Base-by-base conservation (phyloP, 2,888 invertebrate species). In the Calameuta pallipes region DNA sequence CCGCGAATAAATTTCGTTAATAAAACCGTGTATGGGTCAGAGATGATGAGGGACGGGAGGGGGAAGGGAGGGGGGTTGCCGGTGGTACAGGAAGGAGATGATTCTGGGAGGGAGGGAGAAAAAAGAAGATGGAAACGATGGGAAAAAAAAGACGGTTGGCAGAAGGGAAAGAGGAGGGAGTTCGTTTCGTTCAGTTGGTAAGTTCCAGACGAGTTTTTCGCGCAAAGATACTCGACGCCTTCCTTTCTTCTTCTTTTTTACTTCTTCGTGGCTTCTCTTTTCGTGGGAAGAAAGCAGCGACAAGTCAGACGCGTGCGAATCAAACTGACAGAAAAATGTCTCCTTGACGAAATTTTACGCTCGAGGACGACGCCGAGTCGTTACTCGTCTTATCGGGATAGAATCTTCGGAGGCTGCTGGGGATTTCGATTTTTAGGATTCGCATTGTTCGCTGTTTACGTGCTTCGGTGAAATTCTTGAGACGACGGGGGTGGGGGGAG, bases 161-260 rank as follows among this genome's bases (percentile, higher is more conserved):
- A 33, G 33, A 74, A 76, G 69, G 71, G 76, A 76, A 77, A 77
- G 74, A 77, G 74, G 78, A 70, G 33, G 33, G 36, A 36, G 12
- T 36, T 36, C 36, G 36, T 73, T 76, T 76, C 73, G 74, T 78
- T 71, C 80, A 37, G 75, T 80, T 79, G 78, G 76, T 76, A 77
- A 82, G 82, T 83, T 76, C 84, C 85, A 87, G 87, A 88, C 88
- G 83, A 87, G 88, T 88, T 88, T 88, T 87, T 88, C 87, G 81
- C 83, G 81, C 77, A 82, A 35, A 56, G 73, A 82, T 82, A 81
- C 81, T 84, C 85, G 78, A 81, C 81, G 80, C 71, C 78, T 15
- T 13, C 13, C 3, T 13, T 4, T 15, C 15, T 41, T 41, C 15
- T 73, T 76, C 68, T 37, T 6, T 41, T 41, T 41, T 41, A 4